Conservation (phyloP, 2,113 vertebrate genomes). For the Eulemur macaco region DNA sequence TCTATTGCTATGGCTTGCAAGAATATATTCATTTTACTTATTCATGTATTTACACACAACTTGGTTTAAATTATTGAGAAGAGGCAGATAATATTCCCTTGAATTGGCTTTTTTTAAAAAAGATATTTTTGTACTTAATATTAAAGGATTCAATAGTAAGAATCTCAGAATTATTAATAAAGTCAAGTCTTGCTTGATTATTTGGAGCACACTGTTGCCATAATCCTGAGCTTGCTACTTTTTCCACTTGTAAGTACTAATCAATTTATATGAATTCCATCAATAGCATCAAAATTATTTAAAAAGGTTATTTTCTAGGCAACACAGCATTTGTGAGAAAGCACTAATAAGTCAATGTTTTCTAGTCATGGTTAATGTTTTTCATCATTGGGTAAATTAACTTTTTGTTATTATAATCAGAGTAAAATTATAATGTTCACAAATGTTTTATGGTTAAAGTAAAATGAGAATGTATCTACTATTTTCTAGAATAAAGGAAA, state of each 20-base stretch:
- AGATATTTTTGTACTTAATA: not conserved
- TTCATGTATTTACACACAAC: not conserved
- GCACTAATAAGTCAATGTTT: not conserved
- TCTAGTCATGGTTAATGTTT: not conserved
- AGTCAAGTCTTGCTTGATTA: not conserved
- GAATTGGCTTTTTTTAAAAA: not conserved
- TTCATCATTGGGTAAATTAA: not conserved
- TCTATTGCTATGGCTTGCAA: not conserved
- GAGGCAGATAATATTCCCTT: not conserved
- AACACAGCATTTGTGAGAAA: not conserved
- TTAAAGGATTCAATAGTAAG: not conserved
- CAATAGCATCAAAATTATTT: not conserved
- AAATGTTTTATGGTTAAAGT: not conserved
- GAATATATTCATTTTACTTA: not conserved
- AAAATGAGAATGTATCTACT: not conserved
- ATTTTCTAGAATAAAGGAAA: not conserved
- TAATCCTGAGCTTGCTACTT: not conserved
- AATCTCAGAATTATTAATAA: not conserved
- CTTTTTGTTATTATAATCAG: not conserved
- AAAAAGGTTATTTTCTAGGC: not conserved
- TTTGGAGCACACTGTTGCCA: not conserved
- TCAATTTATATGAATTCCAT: not conserved
- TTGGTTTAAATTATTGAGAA: not conserved
- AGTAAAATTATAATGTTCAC: not conserved
- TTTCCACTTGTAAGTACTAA: not conserved